These are phyloP conservation scores for Scaptomyza montana DNA, from an alignment of 1,140 invertebrate genomes.

Conservation along the genomic window DNA sequence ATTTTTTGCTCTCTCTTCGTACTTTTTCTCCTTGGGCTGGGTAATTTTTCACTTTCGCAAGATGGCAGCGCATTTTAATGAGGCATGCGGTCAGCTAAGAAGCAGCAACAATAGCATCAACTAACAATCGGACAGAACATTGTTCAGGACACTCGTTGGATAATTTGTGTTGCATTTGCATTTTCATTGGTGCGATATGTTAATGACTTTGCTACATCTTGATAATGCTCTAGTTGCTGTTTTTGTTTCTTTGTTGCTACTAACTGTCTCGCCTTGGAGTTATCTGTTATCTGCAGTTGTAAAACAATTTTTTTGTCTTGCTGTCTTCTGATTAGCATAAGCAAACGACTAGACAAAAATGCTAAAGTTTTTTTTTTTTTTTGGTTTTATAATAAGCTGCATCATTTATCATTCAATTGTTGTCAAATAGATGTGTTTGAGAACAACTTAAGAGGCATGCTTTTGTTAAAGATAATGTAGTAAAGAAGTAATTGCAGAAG, in stretches of 20 bases:
- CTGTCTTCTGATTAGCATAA: slow-evolving; percentile 59
- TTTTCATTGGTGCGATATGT: slow-evolving; percentile 81
- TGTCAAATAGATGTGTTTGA: neutral
- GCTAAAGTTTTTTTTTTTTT: slow-evolving; percentile 6
- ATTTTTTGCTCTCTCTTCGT: slow-evolving; percentile 18
- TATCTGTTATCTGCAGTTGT: slow-evolving; percentile 17
- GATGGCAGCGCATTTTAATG: slow-evolving; percentile 82
- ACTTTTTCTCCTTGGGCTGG: slow-evolving; percentile 44
- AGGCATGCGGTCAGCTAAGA: slow-evolving; percentile 49
- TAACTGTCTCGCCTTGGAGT: slow-evolving; percentile 13
- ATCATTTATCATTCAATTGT: slow-evolving; percentile 61
- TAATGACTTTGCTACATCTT: slow-evolving; percentile 75
- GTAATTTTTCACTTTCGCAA: slow-evolving; percentile 82
- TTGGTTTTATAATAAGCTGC: slow-evolving; percentile 45
- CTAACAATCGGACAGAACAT: neutral
- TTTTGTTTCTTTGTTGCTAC: neutral
- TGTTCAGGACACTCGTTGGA: slow-evolving; percentile 26
- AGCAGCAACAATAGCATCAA: neutral
- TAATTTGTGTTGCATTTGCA: slow-evolving; percentile 77
- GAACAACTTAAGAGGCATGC: neutral
- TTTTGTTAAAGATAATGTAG: too few relatives aligned
- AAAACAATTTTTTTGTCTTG: slow-evolving; percentile 9
- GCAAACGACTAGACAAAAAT: slow-evolving; percentile 24
- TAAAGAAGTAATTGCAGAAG: too few relatives aligned
- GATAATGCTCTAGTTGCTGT: slow-evolving; percentile 33